Percentiles rank a stretch among this genome's conserved stretches.
phyloP scores from a whole-genome alignment of 2,888 invertebrate species.

The Gandaritis pyraliata region DNA sequence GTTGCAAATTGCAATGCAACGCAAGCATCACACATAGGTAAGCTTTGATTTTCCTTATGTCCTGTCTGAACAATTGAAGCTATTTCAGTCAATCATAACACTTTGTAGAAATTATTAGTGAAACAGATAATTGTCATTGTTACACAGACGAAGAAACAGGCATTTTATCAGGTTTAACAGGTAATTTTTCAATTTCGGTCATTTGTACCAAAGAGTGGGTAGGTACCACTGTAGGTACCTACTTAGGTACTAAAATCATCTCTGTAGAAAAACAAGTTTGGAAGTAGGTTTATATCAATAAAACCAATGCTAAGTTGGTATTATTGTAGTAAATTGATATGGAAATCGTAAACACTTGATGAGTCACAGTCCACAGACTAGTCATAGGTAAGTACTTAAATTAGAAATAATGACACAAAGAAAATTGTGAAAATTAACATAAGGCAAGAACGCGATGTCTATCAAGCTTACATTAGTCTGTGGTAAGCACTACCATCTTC shows the following conservation, averaged over 20 bases:
- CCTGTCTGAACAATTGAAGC: not conserved
- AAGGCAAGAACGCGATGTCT: conserved; percentile 9
- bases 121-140: too few species aligned
- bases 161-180: too few species aligned
- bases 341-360: conserved; percentile 42
- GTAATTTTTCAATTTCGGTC: too few species aligned
- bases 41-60: conserved; percentile 7
- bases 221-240: too few species aligned
- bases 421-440: conserved; percentile 33
- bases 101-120: too few species aligned
- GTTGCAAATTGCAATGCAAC: conserved; percentile 19
- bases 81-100: not conserved
- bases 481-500: too few species aligned
- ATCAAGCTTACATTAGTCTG: conserved; percentile 1
- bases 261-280: not conserved
- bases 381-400: too few species aligned
- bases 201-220: too few species aligned
- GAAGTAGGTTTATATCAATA: conserved; percentile 26
- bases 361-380: conserved; percentile 25
- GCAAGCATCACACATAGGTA: conserved; percentile 12
- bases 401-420: conserved; percentile 25
- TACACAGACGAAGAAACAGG: too few species aligned
- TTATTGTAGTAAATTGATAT: conserved; percentile 45
- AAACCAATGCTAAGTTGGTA: conserved; percentile 38
- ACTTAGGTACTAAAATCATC: too few species aligned